Evolutionary conservation across 92 coral and sea anemone genomes (phyloP), one percentile per base, ranked within the genome.

Genomic region (Montipora capitata): DNA sequence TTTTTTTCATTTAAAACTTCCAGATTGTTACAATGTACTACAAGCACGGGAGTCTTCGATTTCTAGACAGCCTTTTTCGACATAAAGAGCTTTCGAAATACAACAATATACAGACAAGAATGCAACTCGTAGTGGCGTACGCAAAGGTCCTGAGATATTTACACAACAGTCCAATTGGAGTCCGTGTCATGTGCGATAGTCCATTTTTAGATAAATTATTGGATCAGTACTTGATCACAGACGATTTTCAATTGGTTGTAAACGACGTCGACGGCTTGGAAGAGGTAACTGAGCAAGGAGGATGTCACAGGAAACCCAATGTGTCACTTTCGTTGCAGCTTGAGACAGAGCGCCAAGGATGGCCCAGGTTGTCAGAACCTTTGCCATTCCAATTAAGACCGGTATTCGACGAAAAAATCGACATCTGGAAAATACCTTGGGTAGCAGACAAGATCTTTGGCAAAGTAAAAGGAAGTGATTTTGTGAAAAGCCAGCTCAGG

Each of bases 131-230:
- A 41, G 68, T 81, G 76, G 77, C 54, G n/a, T 81, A 81, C 11
- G 66, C 54, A 40, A 81, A 51, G 18, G 58, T 81, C 15, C 18
- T 81, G 49, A 51, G 51, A 5, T 81, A 49, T 66, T 15, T 81
- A 48, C 86, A 81, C 68, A 81, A 40, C 42, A 81, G 86, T 51
- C 86, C 86, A 68, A 51, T 81, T 20, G 86, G 86, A 12, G 63
- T 51, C 40, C 77, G 65, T 51, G 86, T 81, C 4, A 81, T 81
- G 86, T 81, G 86, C 17, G 86, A 81, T 81, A 68, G 62, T 15
- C 75, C 77, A 10, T 66, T n/a, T 44, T 10, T 81, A 10, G 40
- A n/a, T 2, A 81, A 68, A 39, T 8, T 58, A 13, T 67, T 81
- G 3, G 71, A 69, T 49, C 86, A 81, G 49, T 81, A 68, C 45